These are phyloP conservation scores for Myiotriccus ornatus DNA, from an alignment of 2,797 vertebrate species.

Conservation along the genomic window DNA sequence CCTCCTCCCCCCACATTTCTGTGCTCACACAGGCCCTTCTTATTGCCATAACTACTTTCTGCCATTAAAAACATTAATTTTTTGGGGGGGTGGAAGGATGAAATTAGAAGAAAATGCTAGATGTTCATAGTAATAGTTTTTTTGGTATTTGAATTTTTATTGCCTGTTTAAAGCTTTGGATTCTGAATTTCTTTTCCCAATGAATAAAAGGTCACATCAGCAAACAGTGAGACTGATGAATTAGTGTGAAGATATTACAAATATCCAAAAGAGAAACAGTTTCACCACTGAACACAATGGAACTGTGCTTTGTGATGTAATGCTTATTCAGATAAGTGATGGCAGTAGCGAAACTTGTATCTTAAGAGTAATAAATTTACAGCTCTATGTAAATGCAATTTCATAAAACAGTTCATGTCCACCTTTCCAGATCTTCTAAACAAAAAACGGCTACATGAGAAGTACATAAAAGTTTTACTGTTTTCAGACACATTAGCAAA, in stretches of 20 bases:
- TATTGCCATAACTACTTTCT: background rate
- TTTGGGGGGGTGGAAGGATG: background rate
- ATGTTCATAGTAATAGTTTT: background rate
- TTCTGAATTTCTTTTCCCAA: constrained; percentile 1
- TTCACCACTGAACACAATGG: background rate
- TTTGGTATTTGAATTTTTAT: constrained; percentile 32
- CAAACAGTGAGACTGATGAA: background rate
- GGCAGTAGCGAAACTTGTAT: background rate
- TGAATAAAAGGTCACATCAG: background rate
- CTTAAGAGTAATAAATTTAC: background rate
- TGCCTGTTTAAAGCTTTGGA: background rate
- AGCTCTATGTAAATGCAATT: background rate
- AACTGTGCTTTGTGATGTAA: background rate
- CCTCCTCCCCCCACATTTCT: background rate
- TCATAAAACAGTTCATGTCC: background rate
- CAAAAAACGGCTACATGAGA: background rate
- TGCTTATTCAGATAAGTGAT: background rate
- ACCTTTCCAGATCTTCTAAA: background rate
- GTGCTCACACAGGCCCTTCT: background rate
- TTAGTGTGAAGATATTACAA: background rate
- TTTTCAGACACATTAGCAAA: background rate
- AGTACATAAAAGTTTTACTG: background rate
- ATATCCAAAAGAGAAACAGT: background rate
- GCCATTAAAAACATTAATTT: background rate
- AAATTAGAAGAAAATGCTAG: background rate